Base-by-base conservation (phyloP, 30 jellyfish, hydroid and myxozoan species). In the Sanderia malayensis region DNA sequence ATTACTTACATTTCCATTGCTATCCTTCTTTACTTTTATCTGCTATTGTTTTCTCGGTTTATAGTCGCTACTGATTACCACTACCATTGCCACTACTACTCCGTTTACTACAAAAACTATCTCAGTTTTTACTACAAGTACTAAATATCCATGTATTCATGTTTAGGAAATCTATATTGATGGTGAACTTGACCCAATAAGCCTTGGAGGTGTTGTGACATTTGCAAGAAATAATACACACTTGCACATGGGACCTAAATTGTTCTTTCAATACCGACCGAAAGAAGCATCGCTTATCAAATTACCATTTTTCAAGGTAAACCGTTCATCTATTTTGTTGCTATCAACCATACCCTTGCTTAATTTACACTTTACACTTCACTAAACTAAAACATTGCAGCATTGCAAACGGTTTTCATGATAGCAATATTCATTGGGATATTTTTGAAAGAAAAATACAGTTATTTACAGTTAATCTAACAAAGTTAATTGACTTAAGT, bases 131-230 rank as follows among this genome's bases (percentile, higher is more conserved):
- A 37, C 13, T 37, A 55, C 67, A 4, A 55, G 7, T 55, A 24
- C 67, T 55, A 55, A 4, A 26, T 59, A 33, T 58, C 13, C 52
- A 37, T 37, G 6, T 6, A 4, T 37, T 13, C 52, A 37, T 59
- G 46, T 78, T 1, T 55, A 90, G 98, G 98, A 90, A 67, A 69
- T 90, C 71, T 83, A 83, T 33, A 83, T 90, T 29, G 93, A 90
- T 58, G 98, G 95, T 10, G 96, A 90, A 52, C 46, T 81, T 69
- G 98, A 90, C 65, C 98, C 98, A 27, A 84, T 90, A 24, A 78
- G 46, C 61, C 92, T 90, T 47, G 98, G 98, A 15, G 98, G 98
- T 19, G 77, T 82, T 18, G 78, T 90, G 29, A 64, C 67, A 31
- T 63, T 90, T 47, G 44, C 95, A 9, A 63, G 98, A 46, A 90